Conservation (phyloP, 2,888 invertebrate genomes). For the Pterostichus madidus region DNA sequence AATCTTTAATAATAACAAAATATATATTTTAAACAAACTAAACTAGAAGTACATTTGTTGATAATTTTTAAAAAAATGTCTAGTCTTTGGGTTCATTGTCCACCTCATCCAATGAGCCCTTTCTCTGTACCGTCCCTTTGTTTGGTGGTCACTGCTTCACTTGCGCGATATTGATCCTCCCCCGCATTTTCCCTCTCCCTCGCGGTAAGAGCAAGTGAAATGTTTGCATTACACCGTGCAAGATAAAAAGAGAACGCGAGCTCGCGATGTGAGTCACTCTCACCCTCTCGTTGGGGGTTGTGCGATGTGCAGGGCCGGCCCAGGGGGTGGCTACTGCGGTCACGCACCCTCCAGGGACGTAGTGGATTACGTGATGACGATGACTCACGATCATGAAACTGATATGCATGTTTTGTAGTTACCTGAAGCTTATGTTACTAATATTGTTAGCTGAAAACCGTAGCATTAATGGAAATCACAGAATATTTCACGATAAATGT, state of each 20-base stretch:
- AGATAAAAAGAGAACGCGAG: conserved; percentile 27
- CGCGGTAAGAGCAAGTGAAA: not conserved
- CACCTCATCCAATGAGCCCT: not conserved
- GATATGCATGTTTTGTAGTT: not conserved
- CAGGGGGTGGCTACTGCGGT: conserved; percentile 30
- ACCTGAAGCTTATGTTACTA: not conserved
- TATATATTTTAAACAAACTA: no score
- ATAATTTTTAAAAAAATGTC: no score
- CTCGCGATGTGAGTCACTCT: conserved; percentile 25
- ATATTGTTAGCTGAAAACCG: no score
- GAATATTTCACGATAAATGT: not conserved
- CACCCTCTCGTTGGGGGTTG: conserved; percentile 26
- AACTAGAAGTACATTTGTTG: no score
- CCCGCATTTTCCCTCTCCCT: conserved; percentile 16
- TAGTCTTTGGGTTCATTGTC: no score
- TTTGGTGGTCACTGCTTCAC: conserved; percentile 17
- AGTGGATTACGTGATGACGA: not conserved
- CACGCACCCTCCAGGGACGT: conserved; percentile 24
- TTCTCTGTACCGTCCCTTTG: not conserved
- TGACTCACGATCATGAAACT: not conserved
- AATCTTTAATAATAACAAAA: no score
- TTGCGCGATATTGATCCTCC: conserved; percentile 52
- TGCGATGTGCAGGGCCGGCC: conserved; percentile 22
- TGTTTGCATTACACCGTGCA: conserved; percentile 2
- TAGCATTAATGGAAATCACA: not conserved